These are phyloP conservation scores for Centropus bengalensis DNA, from an alignment of 2,113 vertebrate genomes.

Conservation along the genomic window DNA sequence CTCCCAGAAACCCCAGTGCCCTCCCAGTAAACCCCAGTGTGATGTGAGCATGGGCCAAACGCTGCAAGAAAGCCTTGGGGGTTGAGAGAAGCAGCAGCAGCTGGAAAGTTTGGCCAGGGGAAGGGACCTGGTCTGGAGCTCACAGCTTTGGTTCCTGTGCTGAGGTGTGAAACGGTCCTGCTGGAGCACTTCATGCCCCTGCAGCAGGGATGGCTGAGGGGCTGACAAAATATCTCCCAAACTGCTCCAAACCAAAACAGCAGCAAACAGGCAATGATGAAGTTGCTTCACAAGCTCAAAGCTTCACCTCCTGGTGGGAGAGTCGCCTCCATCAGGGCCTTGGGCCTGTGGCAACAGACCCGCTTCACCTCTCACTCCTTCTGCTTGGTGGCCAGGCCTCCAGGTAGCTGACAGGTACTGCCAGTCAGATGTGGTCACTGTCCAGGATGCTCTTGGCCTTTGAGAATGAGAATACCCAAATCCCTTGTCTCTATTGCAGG, in stretches of 20 bases:
- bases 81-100: background rate
- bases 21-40: too few relatives aligned
- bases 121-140: background rate
- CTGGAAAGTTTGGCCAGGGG: background rate
- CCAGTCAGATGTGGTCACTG: background rate
- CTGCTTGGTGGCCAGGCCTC: background rate
- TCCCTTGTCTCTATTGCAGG: background rate
- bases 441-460: background rate
- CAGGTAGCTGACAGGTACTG: background rate
- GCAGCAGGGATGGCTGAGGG: background rate
- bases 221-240: background rate
- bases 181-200: background rate
- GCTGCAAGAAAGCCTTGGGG: background rate
- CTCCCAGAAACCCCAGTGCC: background rate
- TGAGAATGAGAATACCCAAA: background rate
- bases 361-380: background rate
- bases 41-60: background rate
- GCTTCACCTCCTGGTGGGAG: background rate
- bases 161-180: background rate
- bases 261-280: background rate
- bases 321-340: background rate
- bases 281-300: background rate
- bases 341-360: background rate
- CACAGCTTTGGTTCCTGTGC: accelerated
- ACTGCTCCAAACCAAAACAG: background rate